These are phyloP conservation scores for Mormyrus hasselquistii DNA, from an alignment of 2,797 vertebrate genomes.

Conservation along the genomic window DNA sequence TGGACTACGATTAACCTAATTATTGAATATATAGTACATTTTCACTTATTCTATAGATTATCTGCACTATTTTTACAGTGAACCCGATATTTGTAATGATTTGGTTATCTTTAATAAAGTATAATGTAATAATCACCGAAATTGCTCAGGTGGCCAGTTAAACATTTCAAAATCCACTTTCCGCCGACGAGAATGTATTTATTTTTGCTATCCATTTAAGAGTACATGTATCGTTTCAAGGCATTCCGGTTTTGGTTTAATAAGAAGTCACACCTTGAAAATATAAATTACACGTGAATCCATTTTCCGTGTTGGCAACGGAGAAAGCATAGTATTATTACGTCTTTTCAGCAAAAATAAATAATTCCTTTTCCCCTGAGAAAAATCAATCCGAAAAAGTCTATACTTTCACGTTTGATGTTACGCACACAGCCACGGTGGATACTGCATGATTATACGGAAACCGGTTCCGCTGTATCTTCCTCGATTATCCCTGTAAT, in stretches of 20 bases:
- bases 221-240: not conserved
- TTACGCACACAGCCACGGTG: not conserved
- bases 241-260: not conserved
- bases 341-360: not conserved
- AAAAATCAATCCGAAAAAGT: not conserved
- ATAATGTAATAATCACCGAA: not conserved
- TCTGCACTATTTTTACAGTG: not conserved
- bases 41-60: not conserved
- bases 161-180: not conserved
- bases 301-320: not conserved
- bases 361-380: not conserved
- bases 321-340: not conserved
- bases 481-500: conserved; percentile 10
- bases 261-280: conserved; percentile 14
- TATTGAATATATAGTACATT: not conserved
- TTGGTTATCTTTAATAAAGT: conserved; percentile 4
- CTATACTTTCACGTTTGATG: not conserved
- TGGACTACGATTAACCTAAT: not conserved
- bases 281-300: conserved; percentile 12
- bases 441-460: conserved; percentile 2
- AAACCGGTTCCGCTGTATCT: not conserved
- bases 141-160: not conserved
- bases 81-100: not conserved
- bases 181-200: not conserved
- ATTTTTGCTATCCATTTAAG: conserved; percentile 9